Evolutionary conservation across 2,888 invertebrate species (phyloP).

Genomic region (Microchrysa polita): DNA sequence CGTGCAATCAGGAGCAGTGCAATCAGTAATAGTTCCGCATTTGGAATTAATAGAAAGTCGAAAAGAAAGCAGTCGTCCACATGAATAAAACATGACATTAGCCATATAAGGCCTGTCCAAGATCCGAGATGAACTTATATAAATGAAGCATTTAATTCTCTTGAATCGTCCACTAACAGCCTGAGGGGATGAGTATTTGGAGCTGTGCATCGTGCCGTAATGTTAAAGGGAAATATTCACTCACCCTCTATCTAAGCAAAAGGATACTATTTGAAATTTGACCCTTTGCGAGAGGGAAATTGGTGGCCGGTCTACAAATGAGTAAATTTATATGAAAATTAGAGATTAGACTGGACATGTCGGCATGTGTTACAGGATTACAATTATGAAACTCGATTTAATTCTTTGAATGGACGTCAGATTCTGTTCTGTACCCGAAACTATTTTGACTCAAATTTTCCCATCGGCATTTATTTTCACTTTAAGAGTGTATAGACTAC

Average conservation of each 20-base stretch:
- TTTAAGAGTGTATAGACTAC: too few species aligned
- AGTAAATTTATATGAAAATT: conserved; percentile 56
- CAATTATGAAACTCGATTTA: conserved; percentile 32
- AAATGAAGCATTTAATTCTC: conserved; percentile 46
- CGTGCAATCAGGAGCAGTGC: conserved; percentile 39
- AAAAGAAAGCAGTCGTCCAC: conserved; percentile 45
- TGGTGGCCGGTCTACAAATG: conserved; percentile 49
- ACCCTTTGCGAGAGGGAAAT: not conserved
- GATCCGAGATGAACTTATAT: conserved; percentile 11
- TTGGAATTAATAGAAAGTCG: conserved; percentile 39
- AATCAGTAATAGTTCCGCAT: not conserved
- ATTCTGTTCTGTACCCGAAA: too few species aligned
- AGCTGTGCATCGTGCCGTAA: not conserved
- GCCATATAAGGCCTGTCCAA: conserved; percentile 50
- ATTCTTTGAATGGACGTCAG: not conserved
- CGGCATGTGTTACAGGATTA: conserved; percentile 29
- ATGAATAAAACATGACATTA: conserved; percentile 48
- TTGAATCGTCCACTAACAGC: conserved; percentile 44
- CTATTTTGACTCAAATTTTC: too few species aligned
- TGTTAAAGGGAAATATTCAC: conserved; percentile 34
- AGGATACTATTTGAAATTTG: conserved; percentile 11
- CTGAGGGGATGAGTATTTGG: conserved; percentile 48
- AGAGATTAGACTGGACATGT: conserved; percentile 51
- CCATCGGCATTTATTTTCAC: too few species aligned
- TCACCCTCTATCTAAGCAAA: conserved; percentile 20